Conservation (phyloP, 2,888 invertebrate species). For the Lepidonotus clava region DNA sequence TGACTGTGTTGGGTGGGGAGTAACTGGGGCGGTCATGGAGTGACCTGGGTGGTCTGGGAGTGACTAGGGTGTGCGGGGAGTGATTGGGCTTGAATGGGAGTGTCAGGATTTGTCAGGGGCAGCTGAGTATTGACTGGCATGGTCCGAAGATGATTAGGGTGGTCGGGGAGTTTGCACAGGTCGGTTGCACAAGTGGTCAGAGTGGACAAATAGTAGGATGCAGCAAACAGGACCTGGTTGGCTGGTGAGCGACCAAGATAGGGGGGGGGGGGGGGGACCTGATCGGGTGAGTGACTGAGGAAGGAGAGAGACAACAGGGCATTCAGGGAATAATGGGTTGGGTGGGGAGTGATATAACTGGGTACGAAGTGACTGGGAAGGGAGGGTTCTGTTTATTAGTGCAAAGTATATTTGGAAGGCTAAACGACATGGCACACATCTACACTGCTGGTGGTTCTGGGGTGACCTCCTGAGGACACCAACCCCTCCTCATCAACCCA, state of each 20-base stretch:
- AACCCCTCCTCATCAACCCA: no score
- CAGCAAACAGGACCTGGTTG: not conserved
- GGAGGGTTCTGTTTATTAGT: no score
- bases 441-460: no score
- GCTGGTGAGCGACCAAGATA: not conserved
- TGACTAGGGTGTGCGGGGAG: not conserved
- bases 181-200: not conserved
- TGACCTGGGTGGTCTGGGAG: no score
- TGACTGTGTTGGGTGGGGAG: no score
- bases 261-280: no score
- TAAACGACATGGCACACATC: no score
- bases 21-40: no score
- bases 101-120: not conserved
- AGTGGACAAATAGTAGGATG: not conserved
- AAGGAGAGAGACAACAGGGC: not conserved
- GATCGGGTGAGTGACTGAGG: not conserved
- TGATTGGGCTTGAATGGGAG: not conserved
- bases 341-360: not conserved
- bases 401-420: no score
- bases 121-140: not conserved
- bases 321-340: not conserved
- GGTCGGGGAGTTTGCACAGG: not conserved
- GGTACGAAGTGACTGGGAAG: no score
- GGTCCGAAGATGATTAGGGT: no score
- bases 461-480: no score